These are phyloP conservation scores for Nezara viridula DNA, from an alignment of 2,888 invertebrate species.

Conservation along the genomic window DNA sequence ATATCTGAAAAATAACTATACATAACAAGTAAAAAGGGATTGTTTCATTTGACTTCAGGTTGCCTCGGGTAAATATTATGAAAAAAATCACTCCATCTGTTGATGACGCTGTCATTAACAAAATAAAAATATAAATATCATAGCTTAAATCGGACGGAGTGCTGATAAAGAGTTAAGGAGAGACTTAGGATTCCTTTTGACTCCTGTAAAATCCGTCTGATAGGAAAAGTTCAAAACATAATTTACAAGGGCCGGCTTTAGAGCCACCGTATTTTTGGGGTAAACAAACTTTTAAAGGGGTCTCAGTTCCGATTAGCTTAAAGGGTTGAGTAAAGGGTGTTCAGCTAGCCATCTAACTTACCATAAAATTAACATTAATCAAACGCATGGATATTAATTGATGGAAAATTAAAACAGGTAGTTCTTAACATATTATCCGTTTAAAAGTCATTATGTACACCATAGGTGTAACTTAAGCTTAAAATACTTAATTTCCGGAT, in stretches of 20 bases:
- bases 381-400: too few species aligned
- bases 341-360: neutral
- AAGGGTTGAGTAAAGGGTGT: neutral
- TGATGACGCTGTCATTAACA: too few species aligned
- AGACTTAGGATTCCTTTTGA: neutral
- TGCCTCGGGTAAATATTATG: too few species aligned
- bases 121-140: too few species aligned
- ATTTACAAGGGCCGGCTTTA: neutral
- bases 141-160: neutral
- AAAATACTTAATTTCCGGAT: too few species aligned
- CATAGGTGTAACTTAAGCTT: too few species aligned
- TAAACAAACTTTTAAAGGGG: neutral
- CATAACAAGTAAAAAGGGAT: too few species aligned
- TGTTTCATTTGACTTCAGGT: too few species aligned
- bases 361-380: neutral
- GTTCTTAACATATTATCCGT: too few species aligned
- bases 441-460: too few species aligned
- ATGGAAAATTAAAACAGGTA: neutral
- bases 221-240: neutral
- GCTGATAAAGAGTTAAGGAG: neutral
- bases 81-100: too few species aligned
- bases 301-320: neutral
- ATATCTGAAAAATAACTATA: too few species aligned
- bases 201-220: neutral
- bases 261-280: neutral